Evolutionary conservation across 2,113 vertebrate genomes (phyloP), one percentile per base, ranked within the genome.

Genomic region (Dolichotis patagonum): DNA sequence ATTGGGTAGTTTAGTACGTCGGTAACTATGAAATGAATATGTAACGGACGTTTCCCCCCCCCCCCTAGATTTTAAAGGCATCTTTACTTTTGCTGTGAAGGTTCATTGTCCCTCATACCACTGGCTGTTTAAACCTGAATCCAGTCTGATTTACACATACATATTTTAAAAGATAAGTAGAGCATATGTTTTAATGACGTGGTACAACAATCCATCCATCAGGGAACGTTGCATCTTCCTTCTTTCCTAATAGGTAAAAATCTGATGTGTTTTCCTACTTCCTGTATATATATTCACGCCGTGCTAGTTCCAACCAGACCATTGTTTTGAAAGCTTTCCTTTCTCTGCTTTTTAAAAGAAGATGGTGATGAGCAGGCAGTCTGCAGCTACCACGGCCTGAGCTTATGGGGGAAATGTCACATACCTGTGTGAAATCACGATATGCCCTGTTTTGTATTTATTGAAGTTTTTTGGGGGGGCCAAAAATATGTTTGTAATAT

Each of bases 401-500:
- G 96, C 96, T 97, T 97, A 91, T 95, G 97, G 98, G 96, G 98
- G 96, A 97, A 97, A 97, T 97, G 98, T 98, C 98, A 98, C 97
- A 93, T 98, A 95, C 98, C 98, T 97, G 97, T 98, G 94, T 82
- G 94, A 98, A 98, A 97, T 98, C 97, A 97, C 98, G 97, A 97
- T 98, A 98, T 94, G 97, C 96, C 98, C 98, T 97, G 97, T 96
- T 98, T 98, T 97, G 96, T 98, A 98, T 98, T 98, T 98, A 98
- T 98, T 98, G 84, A 98, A 82, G 85, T 98, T 98, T 98, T 77
- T 80, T 67, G 24, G 71, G 98, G 98, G 97, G 98, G 98, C 97
- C 98, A 98, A 98, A 98, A 98, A 98, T 98, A 97, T 96, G 97
- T 98, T 98, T 99, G 98, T 98, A 98, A 98, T 98, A 97, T 97